These are phyloP conservation scores for Tangara arthus DNA, from an alignment of 2,797 vertebrate species.

Conservation along the genomic window DNA sequence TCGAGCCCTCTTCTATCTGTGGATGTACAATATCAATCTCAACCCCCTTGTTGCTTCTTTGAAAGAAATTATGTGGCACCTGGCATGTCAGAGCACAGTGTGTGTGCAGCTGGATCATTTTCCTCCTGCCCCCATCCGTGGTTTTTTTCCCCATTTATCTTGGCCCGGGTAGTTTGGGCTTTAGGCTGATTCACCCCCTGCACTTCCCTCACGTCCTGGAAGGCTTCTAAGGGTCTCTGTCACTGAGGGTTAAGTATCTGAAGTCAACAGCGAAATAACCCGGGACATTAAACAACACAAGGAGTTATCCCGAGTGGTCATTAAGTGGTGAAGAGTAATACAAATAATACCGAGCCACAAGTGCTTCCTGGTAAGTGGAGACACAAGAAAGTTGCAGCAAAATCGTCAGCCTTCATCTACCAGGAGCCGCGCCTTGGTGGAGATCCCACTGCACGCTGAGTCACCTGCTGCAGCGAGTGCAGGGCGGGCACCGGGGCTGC, in stretches of 20 bases:
- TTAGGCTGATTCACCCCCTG: neutral
- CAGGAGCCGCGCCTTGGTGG: accelerated
- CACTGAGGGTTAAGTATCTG: neutral
- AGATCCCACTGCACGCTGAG: neutral
- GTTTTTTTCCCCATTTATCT: neutral
- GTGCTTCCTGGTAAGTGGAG: neutral
- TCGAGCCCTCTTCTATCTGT: neutral
- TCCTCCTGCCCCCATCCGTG: neutral
- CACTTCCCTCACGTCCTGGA: neutral
- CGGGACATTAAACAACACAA: neutral
- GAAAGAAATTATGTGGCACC: neutral
- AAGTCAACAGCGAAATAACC: neutral
- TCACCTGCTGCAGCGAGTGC: neutral
- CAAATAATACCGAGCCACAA: neutral
- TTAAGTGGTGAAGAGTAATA: neutral
- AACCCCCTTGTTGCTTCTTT: neutral
- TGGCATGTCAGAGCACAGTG: neutral
- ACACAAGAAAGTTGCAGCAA: neutral
- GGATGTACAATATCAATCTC: neutral
- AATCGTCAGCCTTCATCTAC: neutral
- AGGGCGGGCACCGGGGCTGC: neutral
- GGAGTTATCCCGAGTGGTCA: neutral
- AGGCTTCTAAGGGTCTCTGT: neutral
- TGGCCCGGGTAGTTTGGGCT: neutral
- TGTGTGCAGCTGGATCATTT: neutral